These are phyloP conservation scores for Coptotermes formosanus DNA, from an alignment of 1,140 invertebrate genomes.

Conservation along the genomic window DNA sequence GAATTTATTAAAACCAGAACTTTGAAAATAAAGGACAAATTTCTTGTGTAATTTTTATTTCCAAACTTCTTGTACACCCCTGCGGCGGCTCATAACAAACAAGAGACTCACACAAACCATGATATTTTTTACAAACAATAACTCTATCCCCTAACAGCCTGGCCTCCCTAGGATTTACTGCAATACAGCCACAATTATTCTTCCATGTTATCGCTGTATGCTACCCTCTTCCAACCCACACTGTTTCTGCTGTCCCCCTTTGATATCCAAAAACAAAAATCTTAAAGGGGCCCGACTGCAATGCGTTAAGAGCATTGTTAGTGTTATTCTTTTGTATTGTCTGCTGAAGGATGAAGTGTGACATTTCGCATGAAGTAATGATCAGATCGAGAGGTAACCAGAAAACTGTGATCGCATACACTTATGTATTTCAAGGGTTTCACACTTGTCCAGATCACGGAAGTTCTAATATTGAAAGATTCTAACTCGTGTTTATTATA, in stretches of 20 bases:
- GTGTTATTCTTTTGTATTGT: too few species aligned
- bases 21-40: too few species aligned
- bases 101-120: neutral
- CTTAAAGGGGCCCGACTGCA: neutral
- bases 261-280: neutral
- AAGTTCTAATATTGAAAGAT: too few species aligned
- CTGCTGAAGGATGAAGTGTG: too few species aligned
- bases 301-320: neutral
- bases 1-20: too few species aligned
- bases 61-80: neutral
- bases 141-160: neutral
- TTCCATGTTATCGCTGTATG: neutral
- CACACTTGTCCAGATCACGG: too few species aligned
- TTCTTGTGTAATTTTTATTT: too few species aligned
- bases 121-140: constrained; percentile 10
- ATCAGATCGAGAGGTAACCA: too few species aligned
- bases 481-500: too few species aligned
- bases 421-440: too few species aligned
- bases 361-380: too few species aligned
- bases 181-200: neutral
- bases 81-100: neutral
- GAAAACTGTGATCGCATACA: too few species aligned
- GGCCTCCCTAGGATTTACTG: neutral
- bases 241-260: neutral
- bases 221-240: neutral